These are phyloP conservation scores for Ceyx melanurus DNA, from an alignment of 2,113 vertebrate species.

Conservation along the genomic window DNA sequence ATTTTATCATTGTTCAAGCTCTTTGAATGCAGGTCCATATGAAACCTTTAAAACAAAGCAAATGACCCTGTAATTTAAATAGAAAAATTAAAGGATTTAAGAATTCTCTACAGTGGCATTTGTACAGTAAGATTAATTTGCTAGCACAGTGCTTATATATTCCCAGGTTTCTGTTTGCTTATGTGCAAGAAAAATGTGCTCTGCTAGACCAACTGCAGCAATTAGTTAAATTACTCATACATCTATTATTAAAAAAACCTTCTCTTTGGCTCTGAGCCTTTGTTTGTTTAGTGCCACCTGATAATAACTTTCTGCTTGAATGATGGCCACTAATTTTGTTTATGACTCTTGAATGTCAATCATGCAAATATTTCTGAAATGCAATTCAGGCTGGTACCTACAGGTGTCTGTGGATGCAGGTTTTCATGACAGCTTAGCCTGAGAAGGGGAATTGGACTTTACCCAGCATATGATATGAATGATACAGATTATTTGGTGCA, in stretches of 20 bases:
- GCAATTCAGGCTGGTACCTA: neutral
- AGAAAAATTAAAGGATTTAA: conserved; percentile 18
- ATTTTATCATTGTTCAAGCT: neutral
- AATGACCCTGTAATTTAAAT: neutral
- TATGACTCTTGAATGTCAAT: neutral
- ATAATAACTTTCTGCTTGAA: conserved; percentile 53
- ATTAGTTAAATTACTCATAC: conserved; percentile 68
- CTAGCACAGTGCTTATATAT: neutral
- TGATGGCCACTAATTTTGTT: conserved; percentile 16
- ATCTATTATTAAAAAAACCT: conserved; percentile 25
- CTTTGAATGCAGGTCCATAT: neutral
- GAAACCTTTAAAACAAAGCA: neutral
- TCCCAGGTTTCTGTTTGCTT: conserved; percentile 59
- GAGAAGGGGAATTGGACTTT: neutral
- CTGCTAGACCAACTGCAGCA: neutral
- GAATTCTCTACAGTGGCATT: conserved; percentile 54
- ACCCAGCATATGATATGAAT: rapidly evolving
- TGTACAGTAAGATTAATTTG: conserved; percentile 54
- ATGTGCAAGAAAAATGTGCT: neutral
- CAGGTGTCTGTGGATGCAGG: rapidly evolving
- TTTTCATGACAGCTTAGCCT: neutral
- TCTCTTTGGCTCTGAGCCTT: neutral
- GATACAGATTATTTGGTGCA: neutral
- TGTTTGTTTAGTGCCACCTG: conserved; percentile 22
- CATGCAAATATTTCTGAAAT: neutral